These are phyloP conservation scores for Callosobruchus maculatus DNA, from an alignment of 2,888 invertebrate species.

Conservation along the genomic window DNA sequence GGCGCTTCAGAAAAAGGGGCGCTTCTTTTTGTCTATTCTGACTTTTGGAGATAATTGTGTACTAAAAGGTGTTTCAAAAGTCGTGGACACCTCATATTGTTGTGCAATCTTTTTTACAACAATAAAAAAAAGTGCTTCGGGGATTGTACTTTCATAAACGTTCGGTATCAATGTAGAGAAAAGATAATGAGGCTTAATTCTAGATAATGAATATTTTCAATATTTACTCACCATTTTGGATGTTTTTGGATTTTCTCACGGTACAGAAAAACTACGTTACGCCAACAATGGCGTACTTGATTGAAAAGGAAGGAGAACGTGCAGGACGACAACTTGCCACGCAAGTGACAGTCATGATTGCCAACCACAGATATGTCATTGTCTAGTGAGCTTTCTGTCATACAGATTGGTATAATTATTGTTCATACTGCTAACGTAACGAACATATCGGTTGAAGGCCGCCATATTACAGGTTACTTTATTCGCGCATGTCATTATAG, in stretches of 20 bases:
- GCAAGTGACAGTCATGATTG: neutral
- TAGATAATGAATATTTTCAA: slow-evolving; percentile 7
- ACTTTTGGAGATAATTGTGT: neutral
- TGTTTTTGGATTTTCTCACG: slow-evolving; percentile 73
- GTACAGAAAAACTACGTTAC: slow-evolving; percentile 73
- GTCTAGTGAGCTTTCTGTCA: neutral
- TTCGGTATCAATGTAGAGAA: slow-evolving; percentile 10
- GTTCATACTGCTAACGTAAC: too few species aligned
- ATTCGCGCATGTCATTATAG: too few species aligned
- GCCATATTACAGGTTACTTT: too few species aligned
- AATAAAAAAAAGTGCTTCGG: slow-evolving; percentile 5
- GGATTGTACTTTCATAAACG: slow-evolving; percentile 3
- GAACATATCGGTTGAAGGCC: too few species aligned
- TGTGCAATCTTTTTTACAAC: slow-evolving; percentile 42
- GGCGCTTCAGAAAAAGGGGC: neutral
- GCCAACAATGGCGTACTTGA: slow-evolving; percentile 86
- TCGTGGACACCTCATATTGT: slow-evolving; percentile 38
- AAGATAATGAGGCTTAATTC: slow-evolving; percentile 1
- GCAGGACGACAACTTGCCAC: neutral
- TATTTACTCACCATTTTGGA: slow-evolving; percentile 72
- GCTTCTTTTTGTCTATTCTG: neutral
- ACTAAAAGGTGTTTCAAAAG: neutral
- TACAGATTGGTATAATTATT: too few species aligned
- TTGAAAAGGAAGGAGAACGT: slow-evolving; percentile 59
- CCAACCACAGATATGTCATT: neutral